Base-by-base conservation (phyloP, 2,113 vertebrate genomes). In the Pelecanus crispus region DNA sequence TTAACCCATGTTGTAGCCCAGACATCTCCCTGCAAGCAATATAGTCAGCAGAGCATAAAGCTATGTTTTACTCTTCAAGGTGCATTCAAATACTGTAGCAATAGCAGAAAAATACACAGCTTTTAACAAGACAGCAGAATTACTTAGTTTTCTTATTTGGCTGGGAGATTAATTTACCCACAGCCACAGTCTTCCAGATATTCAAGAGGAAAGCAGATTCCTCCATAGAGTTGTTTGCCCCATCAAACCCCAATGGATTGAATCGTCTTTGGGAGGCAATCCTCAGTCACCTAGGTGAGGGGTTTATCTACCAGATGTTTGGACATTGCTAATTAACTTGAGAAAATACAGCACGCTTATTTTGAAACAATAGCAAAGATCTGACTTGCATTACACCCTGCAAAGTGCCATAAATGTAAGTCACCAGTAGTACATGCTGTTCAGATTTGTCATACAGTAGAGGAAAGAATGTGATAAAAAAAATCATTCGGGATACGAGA, bases 21-120 rank as follows among this genome's bases (percentile, higher is more conserved):
- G 68, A 36, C 19, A 24, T 74, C 75, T 90, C 67, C 84, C 87
- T 90, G 66, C 63, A 80, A 97, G 81, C 86, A 90, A 36, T 52
- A 29, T 10, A 83, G 38, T 70, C 91, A 95, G 53, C 36, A 59
- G 84, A 96, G 91, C 95, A 74, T 90, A 90, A 91, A 97, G 83
- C 42, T 36, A 13, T 21, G 4, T 28, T 94, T 92, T 86, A 71
- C 52, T 93, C 17, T 29, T 91, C 80, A 71, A 92, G 83, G 45
- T 70, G 17, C 47, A 73, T 81, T 94, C 59, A 38, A 55, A 77
- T 70, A 28, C 63, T 75, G 59, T 20, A 55, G 65, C 17, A 26
- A 73, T 15, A 71, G 52, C 61, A 95, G 72, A 67, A 73, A 71
- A 94, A 62, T 9, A 34, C 25, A 82, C 74, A 44, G 13, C 50